Base-by-base conservation (phyloP, 2,113 vertebrate species). In the Alosa alosa region DNA sequence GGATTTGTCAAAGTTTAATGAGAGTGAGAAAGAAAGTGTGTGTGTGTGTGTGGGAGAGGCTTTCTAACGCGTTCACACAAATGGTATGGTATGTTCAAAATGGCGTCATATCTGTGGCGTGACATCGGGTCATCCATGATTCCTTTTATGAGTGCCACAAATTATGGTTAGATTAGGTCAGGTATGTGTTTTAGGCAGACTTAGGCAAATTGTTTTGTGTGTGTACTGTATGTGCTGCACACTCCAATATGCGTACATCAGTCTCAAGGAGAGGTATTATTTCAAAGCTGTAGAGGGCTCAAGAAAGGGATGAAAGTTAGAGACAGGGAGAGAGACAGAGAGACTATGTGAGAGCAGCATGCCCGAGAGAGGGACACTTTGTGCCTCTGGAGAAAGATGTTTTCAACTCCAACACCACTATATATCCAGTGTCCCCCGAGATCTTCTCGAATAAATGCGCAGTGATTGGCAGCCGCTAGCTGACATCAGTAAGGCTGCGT, bases 1-100 rank as follows among this genome's bases (percentile, higher is more conserved):
- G 60, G 10, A n/a, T 84, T 46, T 50, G 84, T 82, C 64, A 81
- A 31, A 36, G 64, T 72, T 72, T 72, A 31, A 72, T 49, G 81
- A 82, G 81, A 82, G 55, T 72, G 50, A 45, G 46, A 64, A 60
- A 52, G 72, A 82, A 82, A 15, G 39, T 1, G 41, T 46, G 57
- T 50, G 82, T 72, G 57, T 82, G 46, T 46, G 49, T 50, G 49
- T 50, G 49, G 49, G 49, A 13, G 49, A 4, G 7, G 49, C 6
- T 3, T 13, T 50, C 49, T 13, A 50, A 44, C 41, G 4, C 41
- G 4, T 44, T 44, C 41, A 44, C 41, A 44, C 41, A 44, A 44
- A 44, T 44, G 41, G 41, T 44, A 44, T 44, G 41, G 41, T 44
- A 44, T 44, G 41, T 44, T 44, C 41, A 44, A 44, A 44, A 44